Percentiles rank a stretch among this genome's conserved stretches.
These are phyloP conservation scores for Chrysolina haemoptera DNA, from an alignment of 2,888 invertebrate species.

Conservation along the genomic window DNA sequence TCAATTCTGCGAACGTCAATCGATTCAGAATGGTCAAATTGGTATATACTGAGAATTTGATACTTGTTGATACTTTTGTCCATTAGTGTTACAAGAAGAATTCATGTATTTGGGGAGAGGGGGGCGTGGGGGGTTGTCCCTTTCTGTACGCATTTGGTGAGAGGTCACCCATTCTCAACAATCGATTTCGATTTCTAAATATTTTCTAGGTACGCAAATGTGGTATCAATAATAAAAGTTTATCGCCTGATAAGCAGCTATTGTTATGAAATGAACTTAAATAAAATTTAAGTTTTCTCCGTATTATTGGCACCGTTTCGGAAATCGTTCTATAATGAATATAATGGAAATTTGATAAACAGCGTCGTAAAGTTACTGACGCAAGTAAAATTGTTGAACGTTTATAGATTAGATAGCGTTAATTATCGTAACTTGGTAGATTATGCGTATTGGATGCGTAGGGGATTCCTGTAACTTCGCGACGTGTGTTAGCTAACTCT, in stretches of 20 bases:
- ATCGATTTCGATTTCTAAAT: not conserved
- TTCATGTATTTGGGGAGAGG: no score
- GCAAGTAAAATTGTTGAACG: not conserved
- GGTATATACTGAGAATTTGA: no score
- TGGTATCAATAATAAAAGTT: not conserved
- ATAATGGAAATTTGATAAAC: not conserved
- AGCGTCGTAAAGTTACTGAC: not conserved
- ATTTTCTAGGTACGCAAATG: slow-evolving; percentile 2
- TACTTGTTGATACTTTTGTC: no score
- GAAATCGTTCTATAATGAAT: not conserved
- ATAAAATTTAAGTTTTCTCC: not conserved
- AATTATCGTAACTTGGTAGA: not conserved
- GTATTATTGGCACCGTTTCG: not conserved
- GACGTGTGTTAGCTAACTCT: not conserved
- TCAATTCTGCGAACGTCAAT: no score
- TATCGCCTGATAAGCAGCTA: slow-evolving; percentile 15
- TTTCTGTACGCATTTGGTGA: not conserved
- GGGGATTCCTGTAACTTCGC: not conserved
- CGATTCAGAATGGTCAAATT: no score
- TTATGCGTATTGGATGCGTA: not conserved
- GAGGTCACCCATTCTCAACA: not conserved
- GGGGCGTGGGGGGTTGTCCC: no score
- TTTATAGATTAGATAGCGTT: not conserved
- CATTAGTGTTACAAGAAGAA: no score
- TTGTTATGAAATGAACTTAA: slow-evolving; percentile 5